Conservation (phyloP, 2,797 vertebrate species). For the Gymnodraco acuticeps region DNA sequence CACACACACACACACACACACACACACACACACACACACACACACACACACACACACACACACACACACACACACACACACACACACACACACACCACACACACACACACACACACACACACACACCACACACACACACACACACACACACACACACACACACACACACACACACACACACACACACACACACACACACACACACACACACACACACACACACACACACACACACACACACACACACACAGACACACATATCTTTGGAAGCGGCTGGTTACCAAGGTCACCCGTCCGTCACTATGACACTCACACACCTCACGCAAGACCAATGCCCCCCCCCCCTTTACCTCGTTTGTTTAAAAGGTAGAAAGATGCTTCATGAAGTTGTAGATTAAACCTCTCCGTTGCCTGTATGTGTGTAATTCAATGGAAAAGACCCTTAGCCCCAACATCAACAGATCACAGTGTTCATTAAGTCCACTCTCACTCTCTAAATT, state of each 20-base stretch:
- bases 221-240: neutral
- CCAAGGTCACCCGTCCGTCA: slow-evolving; percentile 68
- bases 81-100: too few species aligned
- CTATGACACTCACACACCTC: slow-evolving; percentile 50
- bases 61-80: too few species aligned
- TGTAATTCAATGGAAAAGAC: neutral
- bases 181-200: neutral
- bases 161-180: too few species aligned
- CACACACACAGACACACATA: slow-evolving; percentile 8
- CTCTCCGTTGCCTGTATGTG: neutral
- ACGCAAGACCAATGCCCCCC: neutral
- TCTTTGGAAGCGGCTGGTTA: slow-evolving; percentile 55
- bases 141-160: too few species aligned
- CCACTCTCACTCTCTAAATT: neutral
- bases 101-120: too few species aligned
- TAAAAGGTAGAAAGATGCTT: neutral
- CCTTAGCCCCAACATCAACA: neutral
- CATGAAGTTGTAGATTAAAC: neutral
- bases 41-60: too few species aligned
- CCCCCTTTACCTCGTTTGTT: too few species aligned
- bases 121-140: too few species aligned
- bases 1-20: too few species aligned
- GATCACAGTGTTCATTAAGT: neutral
- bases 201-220: too few species aligned
- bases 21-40: too few species aligned